Evolutionary conservation across 2,797 vertebrate species (phyloP).

Genomic region (Loris lydekkerianus): DNA sequence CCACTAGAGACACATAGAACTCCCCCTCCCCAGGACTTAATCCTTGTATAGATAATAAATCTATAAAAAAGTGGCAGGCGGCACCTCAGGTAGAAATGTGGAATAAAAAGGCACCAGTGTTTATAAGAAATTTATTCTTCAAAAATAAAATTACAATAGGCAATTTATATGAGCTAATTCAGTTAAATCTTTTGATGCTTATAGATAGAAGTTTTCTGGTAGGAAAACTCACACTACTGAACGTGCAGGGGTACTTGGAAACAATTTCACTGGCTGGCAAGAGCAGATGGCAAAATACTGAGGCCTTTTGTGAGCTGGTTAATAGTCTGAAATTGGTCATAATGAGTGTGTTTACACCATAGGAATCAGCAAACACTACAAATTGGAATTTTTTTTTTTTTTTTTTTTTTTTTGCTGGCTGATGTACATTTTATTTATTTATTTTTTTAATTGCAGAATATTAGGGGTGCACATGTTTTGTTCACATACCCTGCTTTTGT

Average conservation of each 20-base stretch:
- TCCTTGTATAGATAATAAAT: not conserved
- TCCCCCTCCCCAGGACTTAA: not conserved
- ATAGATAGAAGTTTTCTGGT: not conserved
- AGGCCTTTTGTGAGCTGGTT: not conserved
- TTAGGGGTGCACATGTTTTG: no score
- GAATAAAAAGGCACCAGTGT: not conserved
- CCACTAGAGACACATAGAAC: not conserved
- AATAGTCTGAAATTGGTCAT: not conserved
- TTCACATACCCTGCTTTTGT: no score
- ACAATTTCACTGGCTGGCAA: not conserved
- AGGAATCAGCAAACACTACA: not conserved
- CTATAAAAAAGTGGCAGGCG: not conserved
- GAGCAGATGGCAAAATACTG: not conserved
- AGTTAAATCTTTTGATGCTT: not conserved
- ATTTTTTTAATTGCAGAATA: no score
- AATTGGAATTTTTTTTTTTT: not conserved
- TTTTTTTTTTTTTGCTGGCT: no score
- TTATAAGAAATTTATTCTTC: not conserved
- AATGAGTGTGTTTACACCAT: not conserved
- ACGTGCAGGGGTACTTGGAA: not conserved
- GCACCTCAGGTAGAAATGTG: not conserved
- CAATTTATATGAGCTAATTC: not conserved
- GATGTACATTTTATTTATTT: no score
- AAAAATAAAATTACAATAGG: not conserved
- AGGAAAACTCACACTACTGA: not conserved